Evolutionary conservation across 2,113 vertebrate species (phyloP), one percentile per base, ranked within the genome.

Genomic region (Nannospalax galili): DNA sequence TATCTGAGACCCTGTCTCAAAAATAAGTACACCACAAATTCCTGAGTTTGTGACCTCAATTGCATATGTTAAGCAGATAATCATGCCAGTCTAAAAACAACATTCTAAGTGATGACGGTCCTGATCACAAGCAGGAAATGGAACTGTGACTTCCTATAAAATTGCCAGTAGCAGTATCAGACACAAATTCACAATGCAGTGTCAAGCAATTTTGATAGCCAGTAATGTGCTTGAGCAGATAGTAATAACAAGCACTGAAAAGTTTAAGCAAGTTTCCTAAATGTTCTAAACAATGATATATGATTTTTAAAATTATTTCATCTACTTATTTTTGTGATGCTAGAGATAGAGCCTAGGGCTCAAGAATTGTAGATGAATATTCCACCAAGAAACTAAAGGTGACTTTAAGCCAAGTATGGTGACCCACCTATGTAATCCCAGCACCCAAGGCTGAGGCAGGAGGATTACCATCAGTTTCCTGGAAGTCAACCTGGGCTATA

Each of bases 51-150:
- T 78, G 32, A 60, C 17, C 32, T 80, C 42, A 93, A 30, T 11
- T 84, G 35, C 17, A 79, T 88, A 22, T 42, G 28, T 88, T 64
- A 20, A 40, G 6, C 62, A 74, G 6, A 73, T 45, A 92, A 70
- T 86, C 14, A 37, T 52, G 67, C n/a, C 79, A 84, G 32, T 92
- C 45, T 92, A 84, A 95, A 95, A 78, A 80, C 35, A 95, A 1
- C 84, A 26, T 77, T 89, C 35, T 69, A 88, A 90, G 37, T 30
- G 52, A 9, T 62, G 26, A 22, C 84, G 7, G 45, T 64, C 40
- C 20, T 35, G 32, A 48, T 45, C 45, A 89, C 52, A 94, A 92
- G 65, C 24, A 94, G 42, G 9, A 97, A 84, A 62, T 14, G 10
- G 15, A 75, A 52, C 37, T 78, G 8, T 82, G 28, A 16, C 86